Evolutionary conservation across 2,888 invertebrate genomes (phyloP), one percentile per base, ranked within the genome.

Genomic region (Altica lythri): DNA sequence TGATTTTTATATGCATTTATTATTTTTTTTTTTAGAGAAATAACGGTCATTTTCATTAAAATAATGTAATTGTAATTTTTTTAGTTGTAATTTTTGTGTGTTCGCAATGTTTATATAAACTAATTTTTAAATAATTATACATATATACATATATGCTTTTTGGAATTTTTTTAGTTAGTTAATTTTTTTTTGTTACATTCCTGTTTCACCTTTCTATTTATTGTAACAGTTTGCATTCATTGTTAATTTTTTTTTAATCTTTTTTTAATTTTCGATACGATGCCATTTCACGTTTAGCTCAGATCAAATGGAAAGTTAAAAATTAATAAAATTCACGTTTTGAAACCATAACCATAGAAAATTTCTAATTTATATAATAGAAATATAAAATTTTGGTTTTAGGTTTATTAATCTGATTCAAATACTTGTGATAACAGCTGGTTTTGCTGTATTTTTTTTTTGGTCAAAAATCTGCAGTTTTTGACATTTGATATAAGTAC

Each of bases 91-190:
- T 58, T 61, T 62, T 63, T 66, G 67, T 70, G 71, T 71, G 71
- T 72, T 71, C 68, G 70, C 68, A 67, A 71, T 69, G 66, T 69
- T 58, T 43, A 59, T 54, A 48, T 54, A 30, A 29, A 53, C 30
- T 52, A 46, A 45, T 46, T 47, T 47, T 30, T 44, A 44, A 44
- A 54, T 40, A 40, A 49, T 42, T 53, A 45, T 47, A 48, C 49
- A 34, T 54, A 25, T 57, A 46, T 49, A 53, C 30, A 38, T 52
- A 42, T 40, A 53, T 43, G 49, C 54, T 51, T 51, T 55, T 53
- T 55, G 47, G 16, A 51, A 55, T 46, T 37, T 53, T 47, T 53
- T 50, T 57, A 55, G 43, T 53, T 54, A 59, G 55, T 51, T 49
- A 58, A 53, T 55, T 59, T 60, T 59, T 55, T 50, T 64, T 60